Evolutionary conservation across 2,113 vertebrate genomes (phyloP), one percentile per base, ranked within the genome.

Genomic region (Lampris incognitus): DNA sequence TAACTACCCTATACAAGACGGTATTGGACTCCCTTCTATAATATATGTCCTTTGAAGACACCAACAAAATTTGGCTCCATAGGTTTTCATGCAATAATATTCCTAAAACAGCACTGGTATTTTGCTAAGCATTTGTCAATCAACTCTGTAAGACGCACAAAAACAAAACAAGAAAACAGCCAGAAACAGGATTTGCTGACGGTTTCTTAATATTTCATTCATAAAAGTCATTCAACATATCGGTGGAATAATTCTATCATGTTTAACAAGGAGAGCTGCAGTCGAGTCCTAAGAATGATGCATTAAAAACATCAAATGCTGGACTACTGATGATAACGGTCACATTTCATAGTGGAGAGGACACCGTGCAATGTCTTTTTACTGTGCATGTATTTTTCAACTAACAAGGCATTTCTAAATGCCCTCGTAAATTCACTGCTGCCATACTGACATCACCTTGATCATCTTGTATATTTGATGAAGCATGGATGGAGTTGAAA

Each of bases 101-200:
- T 46, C 1, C 4, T 4, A 46, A 46, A 7, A 5, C 7, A 5
- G 44, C 44, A 46, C 7, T 46, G 4, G 1, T 7, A 5, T 4
- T 46, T 46, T 46, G 44, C 44, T 46, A 46, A 46, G 44, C 44
- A 46, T 8, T 52, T 40, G 3, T 24, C 11, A 24, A 1, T 41
- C 44, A 64, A 74, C 39, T 44, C 9, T 61, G n/a, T 54, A 24
- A 24, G 52, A 36, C 11, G 37, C 5, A 11, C 6, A 8, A 44
- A 51, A 3, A 49, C 10, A 55, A 55, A 24, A 11, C 13, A 55
- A 13, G n/a, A 2, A 5, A 55, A 61, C 8, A 4, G 52, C 24
- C 11, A 55, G 52, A 70, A 55, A 54, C 9, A 5, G 13, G 61
- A 10, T 72, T 82, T 58, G 72, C 63, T 82, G 9, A 59, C 55